Percentiles rank a stretch among this genome's conserved stretches.
Evolutionary conservation across 2,888 invertebrate species (phyloP).

Genomic region (Eurois occulta): DNA sequence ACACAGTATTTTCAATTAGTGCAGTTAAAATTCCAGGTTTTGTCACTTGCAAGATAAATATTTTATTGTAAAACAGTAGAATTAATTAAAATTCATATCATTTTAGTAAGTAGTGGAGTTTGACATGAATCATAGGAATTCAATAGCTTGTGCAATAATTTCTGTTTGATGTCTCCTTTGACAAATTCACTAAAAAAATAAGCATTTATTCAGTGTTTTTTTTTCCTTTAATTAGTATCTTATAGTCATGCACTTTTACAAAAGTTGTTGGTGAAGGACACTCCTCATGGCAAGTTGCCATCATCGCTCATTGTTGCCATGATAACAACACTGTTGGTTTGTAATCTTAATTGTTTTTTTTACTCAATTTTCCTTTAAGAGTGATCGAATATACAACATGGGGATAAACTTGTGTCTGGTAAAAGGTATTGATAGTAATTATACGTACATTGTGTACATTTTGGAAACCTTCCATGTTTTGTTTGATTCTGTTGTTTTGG

Average conservation of each 20-base stretch:
- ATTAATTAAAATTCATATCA: background rate
- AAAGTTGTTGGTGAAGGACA: constrained; percentile 13
- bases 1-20: background rate
- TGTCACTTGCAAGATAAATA: background rate
- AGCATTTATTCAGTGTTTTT: background rate
- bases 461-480: background rate
- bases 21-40: background rate
- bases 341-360: constrained; percentile 14
- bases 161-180: background rate
- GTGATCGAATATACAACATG: background rate
- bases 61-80: constrained; percentile 3
- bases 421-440: background rate
- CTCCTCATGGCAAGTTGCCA: constrained; percentile 22
- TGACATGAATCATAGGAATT: background rate
- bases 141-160: background rate
- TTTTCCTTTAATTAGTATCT: background rate
- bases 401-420: background rate
- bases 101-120: background rate
- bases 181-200: background rate
- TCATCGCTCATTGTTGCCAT: constrained; percentile 1
- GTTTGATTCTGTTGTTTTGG: background rate
- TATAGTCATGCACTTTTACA: background rate
- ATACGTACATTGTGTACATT: background rate
- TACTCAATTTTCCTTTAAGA: constrained; percentile 32
- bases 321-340: constrained; percentile 10